Evolutionary conservation across 2,888 invertebrate genomes (phyloP).

Genomic region (Ectemnius continuus): DNA sequence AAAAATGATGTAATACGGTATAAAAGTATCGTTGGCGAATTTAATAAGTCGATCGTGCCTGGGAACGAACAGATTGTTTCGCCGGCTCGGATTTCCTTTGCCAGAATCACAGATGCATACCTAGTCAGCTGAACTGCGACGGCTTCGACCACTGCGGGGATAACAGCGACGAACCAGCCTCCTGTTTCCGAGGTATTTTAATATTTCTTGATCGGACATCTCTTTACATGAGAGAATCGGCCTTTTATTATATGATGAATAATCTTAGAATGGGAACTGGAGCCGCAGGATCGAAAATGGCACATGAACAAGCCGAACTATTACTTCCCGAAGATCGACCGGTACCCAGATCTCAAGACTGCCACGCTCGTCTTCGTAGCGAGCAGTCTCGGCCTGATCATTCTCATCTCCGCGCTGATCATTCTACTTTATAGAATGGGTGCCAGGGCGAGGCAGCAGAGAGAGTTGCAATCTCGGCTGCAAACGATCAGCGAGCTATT

Average conservation of each 20-base stretch:
- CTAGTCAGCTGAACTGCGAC: slow-evolving; percentile 84
- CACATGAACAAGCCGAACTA: slow-evolving; percentile 85
- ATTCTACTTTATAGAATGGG: slow-evolving; percentile 83
- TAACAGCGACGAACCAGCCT: slow-evolving; percentile 83
- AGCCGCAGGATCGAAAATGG: slow-evolving; percentile 81
- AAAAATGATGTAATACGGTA: not conserved
- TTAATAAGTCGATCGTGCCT: no score
- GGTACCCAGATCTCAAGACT: slow-evolving; percentile 83
- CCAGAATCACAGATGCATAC: slow-evolving; percentile 85
- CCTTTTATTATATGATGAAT: not conserved
- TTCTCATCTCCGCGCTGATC: slow-evolving; percentile 82
- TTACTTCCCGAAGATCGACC: slow-evolving; percentile 85
- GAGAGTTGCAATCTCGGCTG: slow-evolving; percentile 83
- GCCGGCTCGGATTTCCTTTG: slow-evolving; percentile 85
- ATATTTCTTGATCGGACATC: not conserved
- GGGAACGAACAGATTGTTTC: slow-evolving; percentile 81
- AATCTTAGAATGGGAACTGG: slow-evolving; percentile 79
- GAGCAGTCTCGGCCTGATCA: slow-evolving; percentile 82
- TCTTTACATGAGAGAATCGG: not conserved
- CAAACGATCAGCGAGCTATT: slow-evolving; percentile 85
- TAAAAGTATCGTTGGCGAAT: no score
- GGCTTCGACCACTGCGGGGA: slow-evolving; percentile 89
- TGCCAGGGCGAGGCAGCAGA: slow-evolving; percentile 81
- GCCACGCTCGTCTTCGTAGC: slow-evolving; percentile 83
- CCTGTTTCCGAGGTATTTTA: slow-evolving; percentile 80